Percentiles rank a stretch among this genome's conserved stretches.
phyloP scores from a whole-genome alignment of 2,888 invertebrate genomes.

The Tipula unca region DNA sequence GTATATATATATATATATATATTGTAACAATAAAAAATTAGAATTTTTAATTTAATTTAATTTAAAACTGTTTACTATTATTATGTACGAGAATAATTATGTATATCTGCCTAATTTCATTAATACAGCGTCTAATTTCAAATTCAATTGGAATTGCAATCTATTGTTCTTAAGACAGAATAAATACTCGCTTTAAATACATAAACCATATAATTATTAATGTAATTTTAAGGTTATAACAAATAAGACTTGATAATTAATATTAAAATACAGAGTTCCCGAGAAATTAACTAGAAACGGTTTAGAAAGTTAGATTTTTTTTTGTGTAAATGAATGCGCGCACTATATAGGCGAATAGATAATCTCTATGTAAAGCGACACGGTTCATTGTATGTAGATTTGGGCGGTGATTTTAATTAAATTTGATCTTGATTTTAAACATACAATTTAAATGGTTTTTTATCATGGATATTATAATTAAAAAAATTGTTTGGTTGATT shows the following conservation, averaged over 20 bases:
- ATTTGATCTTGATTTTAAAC: neutral
- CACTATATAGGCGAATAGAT: neutral
- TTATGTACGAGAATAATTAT: neutral
- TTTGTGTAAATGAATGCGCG: neutral
- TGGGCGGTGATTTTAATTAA: neutral
- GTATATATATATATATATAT: no score
- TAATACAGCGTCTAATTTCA: neutral
- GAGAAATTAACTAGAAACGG: neutral
- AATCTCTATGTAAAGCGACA: neutral
- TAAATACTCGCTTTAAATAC: neutral
- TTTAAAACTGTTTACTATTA: neutral
- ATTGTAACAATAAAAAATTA: neutral
- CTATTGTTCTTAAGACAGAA: neutral
- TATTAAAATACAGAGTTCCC: neutral
- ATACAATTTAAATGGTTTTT: neutral
- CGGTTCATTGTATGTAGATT: neutral
- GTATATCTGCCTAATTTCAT: neutral
- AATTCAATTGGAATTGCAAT: neutral
- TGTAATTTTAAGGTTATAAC: neutral
- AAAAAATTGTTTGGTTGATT: neutral
- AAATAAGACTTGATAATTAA: neutral
- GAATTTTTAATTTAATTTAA: neutral
- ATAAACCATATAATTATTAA: neutral
- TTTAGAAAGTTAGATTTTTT: neutral
- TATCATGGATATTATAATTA: neutral